Conservation (phyloP, 2,888 invertebrate genomes). For the Calameuta filiformis region DNA sequence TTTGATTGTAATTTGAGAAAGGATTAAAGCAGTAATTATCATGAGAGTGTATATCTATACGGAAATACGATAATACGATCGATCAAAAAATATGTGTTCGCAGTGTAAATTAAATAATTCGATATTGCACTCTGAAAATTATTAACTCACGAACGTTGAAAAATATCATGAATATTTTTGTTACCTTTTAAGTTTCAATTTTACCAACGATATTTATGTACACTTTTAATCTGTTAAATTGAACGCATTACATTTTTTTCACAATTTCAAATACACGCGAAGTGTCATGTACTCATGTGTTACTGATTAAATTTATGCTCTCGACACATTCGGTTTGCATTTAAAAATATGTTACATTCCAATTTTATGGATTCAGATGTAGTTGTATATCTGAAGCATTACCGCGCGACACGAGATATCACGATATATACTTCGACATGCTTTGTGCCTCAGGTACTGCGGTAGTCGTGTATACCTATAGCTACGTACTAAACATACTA, state of each 20-base stretch:
- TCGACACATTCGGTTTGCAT: neutral
- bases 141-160: neutral
- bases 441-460: neutral
- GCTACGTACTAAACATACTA: neutral
- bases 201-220: neutral
- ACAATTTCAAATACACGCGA: neutral
- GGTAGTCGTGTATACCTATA: neutral
- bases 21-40: neutral
- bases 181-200: neutral
- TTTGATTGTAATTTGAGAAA: neutral
- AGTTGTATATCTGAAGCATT: neutral
- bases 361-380: neutral
- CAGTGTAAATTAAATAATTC: neutral
- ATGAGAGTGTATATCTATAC: neutral
- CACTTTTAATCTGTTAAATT: neutral
- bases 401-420: neutral
- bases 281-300: neutral
- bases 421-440: neutral
- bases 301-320: neutral
- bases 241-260: neutral
- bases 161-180: neutral
- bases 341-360: no score
- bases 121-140: neutral
- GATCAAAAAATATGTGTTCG: neutral
- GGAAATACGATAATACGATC: neutral